Evolutionary conservation across 2,113 vertebrate genomes (phyloP), one percentile per base, ranked within the genome.

Genomic region (Pollachius pollachius): DNA sequence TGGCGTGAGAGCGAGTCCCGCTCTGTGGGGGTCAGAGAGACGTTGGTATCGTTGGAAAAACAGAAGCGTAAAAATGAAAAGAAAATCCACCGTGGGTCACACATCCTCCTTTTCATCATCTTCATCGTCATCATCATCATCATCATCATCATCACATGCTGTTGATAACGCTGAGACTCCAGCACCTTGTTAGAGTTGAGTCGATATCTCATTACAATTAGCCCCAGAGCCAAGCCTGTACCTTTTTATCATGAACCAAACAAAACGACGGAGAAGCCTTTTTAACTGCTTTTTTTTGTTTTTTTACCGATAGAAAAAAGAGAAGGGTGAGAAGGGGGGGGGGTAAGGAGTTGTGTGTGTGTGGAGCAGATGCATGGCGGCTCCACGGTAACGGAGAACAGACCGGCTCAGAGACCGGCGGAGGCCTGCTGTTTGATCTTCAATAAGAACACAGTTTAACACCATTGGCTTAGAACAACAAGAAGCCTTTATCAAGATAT

Each of bases 361-460:
- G 91, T 56, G 64, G 52, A 90, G 81, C 91, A 92, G 88, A 93
- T 93, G 91, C 86, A 86, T 77, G 78, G 70, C 68, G 83, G 77
- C 87, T 91, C 81, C 86, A 86, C 79, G 84, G 89, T 85, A 88
- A 86, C 83, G 85, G 83, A 83, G 80, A 86, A 80, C 87, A 87
- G 85, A 89, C 83, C 34, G 75, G 30, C 23, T 23, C 3, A 73
- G 23, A 73, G 62, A 66, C 62, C 23, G 41, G 41, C 8, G 41
- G 8, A 9, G 41, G 8, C 41, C 41, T 48, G 41, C 41, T 13
- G 41, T 48, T 48, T 48, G 41, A 48, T 48, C 41, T 48, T 13
- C 41, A 48, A 48, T 48, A 1, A 48, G 41, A 48, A 9, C 41
- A 13, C 2, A 8, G 41, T 73, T 81, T 70, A 65, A 57, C 15